Base-by-base conservation (phyloP, 2,113 vertebrate species). In the Tenebrosternarchus preto region DNA sequence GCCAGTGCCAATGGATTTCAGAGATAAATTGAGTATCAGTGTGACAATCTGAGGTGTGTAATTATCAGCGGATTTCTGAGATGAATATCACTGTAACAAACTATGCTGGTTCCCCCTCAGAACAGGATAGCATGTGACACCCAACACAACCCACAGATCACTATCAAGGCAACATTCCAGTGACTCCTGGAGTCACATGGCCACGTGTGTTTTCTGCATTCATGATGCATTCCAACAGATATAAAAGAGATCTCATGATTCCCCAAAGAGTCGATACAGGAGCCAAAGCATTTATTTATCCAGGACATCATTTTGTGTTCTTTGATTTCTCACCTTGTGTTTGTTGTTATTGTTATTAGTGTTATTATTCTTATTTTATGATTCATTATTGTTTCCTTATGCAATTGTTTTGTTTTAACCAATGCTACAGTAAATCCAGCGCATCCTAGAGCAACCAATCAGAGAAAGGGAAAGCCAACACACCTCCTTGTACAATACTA, bases 131-230 rank as follows among this genome's bases (percentile, higher is more conserved):
- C 90, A 90, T 89, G 88, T 90, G 90, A 91, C 86, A 46, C 43
- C 4, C 5, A 5, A 78, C 9, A 9, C 5, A 64, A 56, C 73
- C 46, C 83, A 78, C 8, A 88, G 89, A 92, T 88, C 7, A 3
- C 61, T 88, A 90, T 92, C 90, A 15, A 0, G 22, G 76, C 20
- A 5, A 53, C 73, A 91, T 92, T 81, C 82, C 36, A 72, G 16
- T 5, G 2, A 88, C 84, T 85, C 68, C 73, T 72, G 25, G 11
- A 81, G 84, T 89, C 88, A 90, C 86, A 85, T 89, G 86, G 59
- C 61, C 43, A 56, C 56, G 24, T 27, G 68, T 43, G 4, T 74
- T 31, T 29, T 76, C 31, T 68, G 39, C 50, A 46, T 17, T 15
- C 20, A 56, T 29, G 75, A 63, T 24, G 11, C 70, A 75, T 31